Evolutionary conservation across 2,797 vertebrate species (phyloP), one percentile per base, ranked within the genome.

Genomic region (Hydrocynus forskahlii): DNA sequence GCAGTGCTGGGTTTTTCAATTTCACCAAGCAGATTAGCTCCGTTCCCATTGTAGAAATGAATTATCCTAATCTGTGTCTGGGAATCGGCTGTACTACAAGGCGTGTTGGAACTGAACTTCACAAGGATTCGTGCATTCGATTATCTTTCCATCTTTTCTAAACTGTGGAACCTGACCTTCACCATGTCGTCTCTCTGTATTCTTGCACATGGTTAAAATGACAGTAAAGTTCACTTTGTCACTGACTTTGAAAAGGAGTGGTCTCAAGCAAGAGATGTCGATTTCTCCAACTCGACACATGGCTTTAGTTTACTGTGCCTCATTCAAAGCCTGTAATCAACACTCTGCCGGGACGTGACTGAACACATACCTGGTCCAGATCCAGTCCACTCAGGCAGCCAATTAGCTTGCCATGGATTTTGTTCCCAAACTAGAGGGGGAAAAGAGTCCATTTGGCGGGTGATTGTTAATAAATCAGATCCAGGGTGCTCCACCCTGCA

Each of bases 381-480:
- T 75, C 54, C 83, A 64, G 10, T 57, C 38, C 10, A 50, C 75
- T 57, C 13, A 66, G 62, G 40, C 38, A 70, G 55, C 25, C 35
- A 48, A 57, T 81, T 43, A 76, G 68, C 60, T 71, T 63, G 78
- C 62, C 12, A 38, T 60, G 16, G 80, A 12, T 77, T 62, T 75
- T 17, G 21, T 38, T 77, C 68, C 75, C 62, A 55, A 81, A 76
- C 38, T 48, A 40, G n/a, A 13, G 17, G 19, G 29, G 25, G 55
- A 64, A 21, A 25, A 54, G 48, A 35, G 25, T 7, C 1, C 4
- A n/a, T 59, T 73, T 70, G 52, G 17, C 72, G 57, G 29, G 23
- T n/a, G 62, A 81, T 73, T 63, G 55, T 55, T 81, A 71, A 79
- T 85, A 79, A 85, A 82, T 76, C 25, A 73, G n/a, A 79, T 80